A percentile compares a stretch with the other conserved stretches of the same genome.
Evolutionary conservation across 2,888 invertebrate species (phyloP).

Genomic region (Amphipyra tragopoginis): DNA sequence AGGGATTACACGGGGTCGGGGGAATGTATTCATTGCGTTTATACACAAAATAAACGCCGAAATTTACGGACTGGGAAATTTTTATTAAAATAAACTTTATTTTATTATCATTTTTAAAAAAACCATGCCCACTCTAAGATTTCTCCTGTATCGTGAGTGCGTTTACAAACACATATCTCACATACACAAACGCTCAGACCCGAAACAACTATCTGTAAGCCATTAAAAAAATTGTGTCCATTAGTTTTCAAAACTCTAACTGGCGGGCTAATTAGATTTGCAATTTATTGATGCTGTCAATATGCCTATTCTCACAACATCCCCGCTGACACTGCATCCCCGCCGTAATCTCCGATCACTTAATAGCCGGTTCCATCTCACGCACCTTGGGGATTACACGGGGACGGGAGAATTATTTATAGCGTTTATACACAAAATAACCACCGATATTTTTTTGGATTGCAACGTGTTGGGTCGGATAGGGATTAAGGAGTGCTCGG

Average conservation of each 20-base stretch:
- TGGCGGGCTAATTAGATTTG: no score
- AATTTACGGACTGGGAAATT: no score
- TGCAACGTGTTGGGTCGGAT: background rate
- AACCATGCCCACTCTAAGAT: no score
- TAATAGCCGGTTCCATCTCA: conserved; percentile 32
- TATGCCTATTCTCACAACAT: background rate
- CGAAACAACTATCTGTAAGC: no score
- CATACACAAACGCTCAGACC: no score
- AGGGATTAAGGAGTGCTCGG: background rate
- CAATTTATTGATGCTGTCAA: no score
- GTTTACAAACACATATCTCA: no score
- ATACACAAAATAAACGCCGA: conserved; percentile 34
- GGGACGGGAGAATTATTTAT: conserved; percentile 14
- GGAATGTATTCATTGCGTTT: conserved; percentile 20
- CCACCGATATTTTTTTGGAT: conserved; percentile 32
- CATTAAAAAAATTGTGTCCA: no score
- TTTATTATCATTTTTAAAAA: no score
- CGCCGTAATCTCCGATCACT: conserved; percentile 29
- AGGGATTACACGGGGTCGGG: conserved; percentile 30
- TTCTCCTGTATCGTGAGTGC: no score
- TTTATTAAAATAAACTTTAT: no score
- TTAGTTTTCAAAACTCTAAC: no score
- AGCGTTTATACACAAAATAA: conserved; percentile 35
- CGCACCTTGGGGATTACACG: conserved; percentile 37
- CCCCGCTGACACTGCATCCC: conserved; percentile 1